These are phyloP conservation scores for Paraplagusia blochii DNA, from an alignment of 2,113 vertebrate species.

Conservation along the genomic window DNA sequence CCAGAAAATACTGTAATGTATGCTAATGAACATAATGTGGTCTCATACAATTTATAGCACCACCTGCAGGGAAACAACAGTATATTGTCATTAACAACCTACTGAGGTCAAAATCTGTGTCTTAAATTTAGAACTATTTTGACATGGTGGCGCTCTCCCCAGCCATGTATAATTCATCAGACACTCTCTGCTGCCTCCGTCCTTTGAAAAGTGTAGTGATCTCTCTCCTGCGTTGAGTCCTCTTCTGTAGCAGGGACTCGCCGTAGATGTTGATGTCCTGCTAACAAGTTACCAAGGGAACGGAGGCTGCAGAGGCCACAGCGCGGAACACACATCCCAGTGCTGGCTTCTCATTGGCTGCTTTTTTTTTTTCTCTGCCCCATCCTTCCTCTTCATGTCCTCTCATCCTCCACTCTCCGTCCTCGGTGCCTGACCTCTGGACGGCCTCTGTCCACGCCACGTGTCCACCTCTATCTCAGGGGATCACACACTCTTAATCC, in stretches of 20 bases:
- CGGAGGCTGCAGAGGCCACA: constrained; percentile 16
- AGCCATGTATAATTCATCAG: constrained; percentile 32
- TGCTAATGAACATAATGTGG: too few relatives aligned
- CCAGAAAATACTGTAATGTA: too few relatives aligned
- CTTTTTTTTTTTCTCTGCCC: constrained; percentile 7
- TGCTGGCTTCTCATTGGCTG: constrained; percentile 14
- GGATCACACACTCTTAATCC: background rate
- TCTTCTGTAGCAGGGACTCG: constrained; percentile 4
- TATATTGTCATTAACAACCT: too few relatives aligned
- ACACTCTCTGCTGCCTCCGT: too few relatives aligned
- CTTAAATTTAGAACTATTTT: too few relatives aligned
- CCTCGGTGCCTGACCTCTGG: background rate
- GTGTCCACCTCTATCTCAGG: background rate
- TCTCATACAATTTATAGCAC: too few relatives aligned
- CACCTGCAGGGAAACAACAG: too few relatives aligned
- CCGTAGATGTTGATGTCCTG: constrained; percentile 25
- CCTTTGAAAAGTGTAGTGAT: constrained; percentile 25
- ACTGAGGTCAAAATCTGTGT: too few relatives aligned
- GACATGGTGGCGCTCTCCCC: background rate
- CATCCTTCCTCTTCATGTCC: background rate
- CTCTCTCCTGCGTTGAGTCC: constrained; percentile 10
- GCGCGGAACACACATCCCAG: background rate
- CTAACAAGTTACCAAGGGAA: constrained; percentile 59
- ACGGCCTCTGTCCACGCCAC: background rate
- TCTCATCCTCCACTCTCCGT: background rate